Conservation (phyloP, 2,888 invertebrate genomes). For the Tubulanus polymorphus region DNA sequence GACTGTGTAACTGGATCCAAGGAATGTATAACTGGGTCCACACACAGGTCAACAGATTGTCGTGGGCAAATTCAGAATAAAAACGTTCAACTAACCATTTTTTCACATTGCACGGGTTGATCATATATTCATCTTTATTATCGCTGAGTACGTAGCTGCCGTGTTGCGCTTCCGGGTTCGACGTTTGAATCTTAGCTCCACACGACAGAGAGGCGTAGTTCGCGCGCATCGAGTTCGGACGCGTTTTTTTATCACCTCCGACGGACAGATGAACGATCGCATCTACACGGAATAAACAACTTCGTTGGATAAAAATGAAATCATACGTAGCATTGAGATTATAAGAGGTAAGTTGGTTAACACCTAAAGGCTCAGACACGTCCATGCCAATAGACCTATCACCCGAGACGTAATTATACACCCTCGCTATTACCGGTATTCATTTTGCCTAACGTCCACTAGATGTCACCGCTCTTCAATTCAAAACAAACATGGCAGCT, state of each 20-base stretch:
- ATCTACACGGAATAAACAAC: not conserved
- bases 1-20: no score
- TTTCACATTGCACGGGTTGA: constrained; percentile 80
- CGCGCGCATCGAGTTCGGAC: constrained; percentile 59
- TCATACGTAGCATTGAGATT: not conserved
- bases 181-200: constrained; percentile 91
- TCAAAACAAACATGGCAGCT: no score
- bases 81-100: constrained; percentile 54
- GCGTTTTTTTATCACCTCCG: not conserved
- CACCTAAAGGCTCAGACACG: not conserved
- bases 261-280: not conserved
- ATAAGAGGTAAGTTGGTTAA: no score
- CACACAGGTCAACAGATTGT: no score
- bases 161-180: constrained; percentile 88
- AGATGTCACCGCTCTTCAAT: no score
- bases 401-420: no score
- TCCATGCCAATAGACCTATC: not conserved
- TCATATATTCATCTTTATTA: constrained; percentile 93
- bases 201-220: constrained; percentile 97
- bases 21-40: no score
- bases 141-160: constrained; percentile 75
- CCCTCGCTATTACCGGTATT: no score
- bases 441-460: no score
- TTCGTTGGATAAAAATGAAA: not conserved
- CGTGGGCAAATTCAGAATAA: no score